Conservation (phyloP, 1,140 invertebrate species). For the Rhyacophila brunnea region DNA sequence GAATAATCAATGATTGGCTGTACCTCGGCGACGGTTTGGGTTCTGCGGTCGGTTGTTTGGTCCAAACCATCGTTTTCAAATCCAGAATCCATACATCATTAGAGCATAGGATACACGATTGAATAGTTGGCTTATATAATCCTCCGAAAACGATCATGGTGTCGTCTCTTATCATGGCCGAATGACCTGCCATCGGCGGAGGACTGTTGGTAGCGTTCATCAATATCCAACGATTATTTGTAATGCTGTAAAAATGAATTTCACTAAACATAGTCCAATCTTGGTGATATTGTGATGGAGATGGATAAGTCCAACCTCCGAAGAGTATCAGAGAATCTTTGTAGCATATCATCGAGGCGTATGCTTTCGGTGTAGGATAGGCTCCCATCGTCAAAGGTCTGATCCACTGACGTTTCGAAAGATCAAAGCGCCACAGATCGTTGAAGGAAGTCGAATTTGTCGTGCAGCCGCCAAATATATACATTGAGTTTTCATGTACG, state of each 20-base stretch:
- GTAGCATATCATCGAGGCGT: slow-evolving; percentile 85
- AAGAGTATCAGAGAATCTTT: slow-evolving; percentile 84
- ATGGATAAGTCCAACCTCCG: slow-evolving; percentile 95
- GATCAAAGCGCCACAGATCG: slow-evolving; percentile 92
- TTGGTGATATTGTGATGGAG: slow-evolving; percentile 86
- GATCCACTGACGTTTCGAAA: slow-evolving; percentile 80
- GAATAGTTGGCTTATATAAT: slow-evolving; percentile 48
- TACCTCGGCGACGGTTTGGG: slow-evolving; percentile 79
- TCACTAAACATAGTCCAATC: slow-evolving; percentile 88
- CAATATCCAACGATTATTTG: slow-evolving; percentile 80
- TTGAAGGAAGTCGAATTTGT: slow-evolving; percentile 93
- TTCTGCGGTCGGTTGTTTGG: slow-evolving; percentile 65
- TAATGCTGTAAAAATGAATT: slow-evolving; percentile 86
- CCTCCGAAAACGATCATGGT: slow-evolving; percentile 92
- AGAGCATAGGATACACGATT: slow-evolving; percentile 63
- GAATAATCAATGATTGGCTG: slow-evolving; percentile 82
- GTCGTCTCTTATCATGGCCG: slow-evolving; percentile 84
- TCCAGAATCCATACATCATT: slow-evolving; percentile 91
- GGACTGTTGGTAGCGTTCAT: slow-evolving; percentile 66
- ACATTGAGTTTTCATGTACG: slow-evolving; percentile 82
- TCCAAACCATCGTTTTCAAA: slow-evolving; percentile 75
- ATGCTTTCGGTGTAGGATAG: slow-evolving; percentile 95
- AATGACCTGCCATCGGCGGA: slow-evolving; percentile 87
- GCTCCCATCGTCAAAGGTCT: slow-evolving; percentile 78
- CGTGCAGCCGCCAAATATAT: slow-evolving; percentile 95